Conservation (phyloP, 2,888 invertebrate species). For the Trissonchulus latispiculum region DNA sequence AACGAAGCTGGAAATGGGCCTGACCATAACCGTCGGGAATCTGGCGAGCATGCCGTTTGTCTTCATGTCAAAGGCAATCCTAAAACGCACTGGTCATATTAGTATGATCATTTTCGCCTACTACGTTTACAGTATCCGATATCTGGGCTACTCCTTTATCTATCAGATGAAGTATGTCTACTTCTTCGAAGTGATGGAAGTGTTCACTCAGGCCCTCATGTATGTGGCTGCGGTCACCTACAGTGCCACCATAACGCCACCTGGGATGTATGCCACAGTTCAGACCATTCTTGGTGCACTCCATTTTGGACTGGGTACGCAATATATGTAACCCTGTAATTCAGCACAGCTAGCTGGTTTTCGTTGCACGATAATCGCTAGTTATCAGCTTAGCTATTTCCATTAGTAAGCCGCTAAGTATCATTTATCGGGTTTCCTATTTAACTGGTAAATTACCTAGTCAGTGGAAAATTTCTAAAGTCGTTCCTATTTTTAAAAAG, state of each 20-base stretch:
- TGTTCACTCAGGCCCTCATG: conserved; percentile 7
- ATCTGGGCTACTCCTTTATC: conserved; percentile 53
- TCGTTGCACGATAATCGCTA: too few species aligned
- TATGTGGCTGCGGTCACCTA: conserved; percentile 15
- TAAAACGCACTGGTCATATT: conserved; percentile 61
- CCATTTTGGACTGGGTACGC: conserved; percentile 35
- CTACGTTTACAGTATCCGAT: conserved; percentile 62
- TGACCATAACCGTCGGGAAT: conserved; percentile 67
- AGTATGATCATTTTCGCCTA: conserved; percentile 67
- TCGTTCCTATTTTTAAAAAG: too few species aligned
- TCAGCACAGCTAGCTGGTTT: too few species aligned
- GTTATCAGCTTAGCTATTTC: too few species aligned
- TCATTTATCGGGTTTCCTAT: too few species aligned
- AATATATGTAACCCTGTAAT: too few species aligned
- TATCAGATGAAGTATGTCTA: conserved; percentile 20
- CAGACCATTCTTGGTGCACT: conserved; percentile 16
- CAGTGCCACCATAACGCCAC: conserved; percentile 10
- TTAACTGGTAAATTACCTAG: too few species aligned
- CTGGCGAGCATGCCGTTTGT: conserved; percentile 64
- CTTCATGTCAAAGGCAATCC: conserved; percentile 65
- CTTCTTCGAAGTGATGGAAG: conserved; percentile 50
- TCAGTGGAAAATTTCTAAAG: too few species aligned
- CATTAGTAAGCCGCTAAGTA: too few species aligned
- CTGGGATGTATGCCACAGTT: conserved; percentile 15
- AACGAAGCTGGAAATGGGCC: conserved; percentile 64